These are phyloP conservation scores for Xylophagus ater DNA, from an alignment of 2,888 invertebrate species.

Conservation along the genomic window DNA sequence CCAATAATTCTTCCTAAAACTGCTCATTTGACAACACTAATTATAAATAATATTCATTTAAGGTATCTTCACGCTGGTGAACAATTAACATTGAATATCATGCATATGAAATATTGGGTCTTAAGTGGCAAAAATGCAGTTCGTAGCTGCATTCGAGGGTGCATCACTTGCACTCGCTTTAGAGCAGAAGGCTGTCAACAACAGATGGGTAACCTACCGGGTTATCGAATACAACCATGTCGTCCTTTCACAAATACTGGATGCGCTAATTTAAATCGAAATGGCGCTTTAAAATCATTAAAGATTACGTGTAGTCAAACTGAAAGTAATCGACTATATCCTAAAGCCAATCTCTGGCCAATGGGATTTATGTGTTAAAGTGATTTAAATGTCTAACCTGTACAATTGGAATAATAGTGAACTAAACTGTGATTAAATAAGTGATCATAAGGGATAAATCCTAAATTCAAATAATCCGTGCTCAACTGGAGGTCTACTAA, in stretches of 20 bases:
- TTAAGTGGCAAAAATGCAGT: constrained; percentile 9
- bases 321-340: no score
- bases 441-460: no score
- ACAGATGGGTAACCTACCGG: constrained; percentile 18
- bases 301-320: no score
- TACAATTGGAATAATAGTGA: no score
- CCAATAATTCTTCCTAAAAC: not conserved
- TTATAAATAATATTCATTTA: not conserved
- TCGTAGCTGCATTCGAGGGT: constrained; percentile 6
- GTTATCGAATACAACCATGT: constrained; percentile 13
- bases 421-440: no score
- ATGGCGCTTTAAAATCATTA: no score
- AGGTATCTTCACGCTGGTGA: constrained; percentile 1
- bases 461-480: no score
- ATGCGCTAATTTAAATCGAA: no score
- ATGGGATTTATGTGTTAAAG: constrained; percentile 23
- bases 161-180: constrained; percentile 11
- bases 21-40: not conserved
- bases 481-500: no score
- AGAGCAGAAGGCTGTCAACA: constrained; percentile 12
- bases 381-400: no score
- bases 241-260: constrained; percentile 21
- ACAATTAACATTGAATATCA: no score
- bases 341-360: no score
- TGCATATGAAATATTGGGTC: constrained; percentile 19